Percentiles rank a stretch among this genome's conserved stretches.
These are phyloP conservation scores for Rhagonycha lutea DNA, from an alignment of 2,888 invertebrate genomes.

Conservation along the genomic window DNA sequence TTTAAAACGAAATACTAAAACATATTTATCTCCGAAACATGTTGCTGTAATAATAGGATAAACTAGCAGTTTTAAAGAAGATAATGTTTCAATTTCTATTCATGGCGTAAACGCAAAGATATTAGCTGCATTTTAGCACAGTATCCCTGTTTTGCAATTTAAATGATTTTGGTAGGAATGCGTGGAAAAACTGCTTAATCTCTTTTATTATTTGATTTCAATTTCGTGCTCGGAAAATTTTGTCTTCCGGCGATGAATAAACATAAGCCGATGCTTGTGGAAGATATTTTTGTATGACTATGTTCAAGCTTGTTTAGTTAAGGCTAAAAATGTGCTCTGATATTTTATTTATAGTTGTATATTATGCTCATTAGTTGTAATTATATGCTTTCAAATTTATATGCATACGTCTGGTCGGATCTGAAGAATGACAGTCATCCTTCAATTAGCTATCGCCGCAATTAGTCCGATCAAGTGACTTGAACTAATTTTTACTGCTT, in stretches of 20 bases:
- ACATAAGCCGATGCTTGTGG: slow-evolving; percentile 9
- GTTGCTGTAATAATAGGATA: slow-evolving; percentile 18
- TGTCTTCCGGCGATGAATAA: slow-evolving; percentile 19
- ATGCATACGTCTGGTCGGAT: neutral
- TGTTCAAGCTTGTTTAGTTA: neutral
- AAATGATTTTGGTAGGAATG: slow-evolving; percentile 32
- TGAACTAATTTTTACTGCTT: neutral
- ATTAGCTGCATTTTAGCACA: slow-evolving; percentile 47
- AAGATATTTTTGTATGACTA: slow-evolving; percentile 3
- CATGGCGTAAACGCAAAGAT: slow-evolving; percentile 47
- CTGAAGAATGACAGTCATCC: neutral
- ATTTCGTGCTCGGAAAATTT: slow-evolving; percentile 22
- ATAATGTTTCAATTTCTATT: slow-evolving; percentile 48
- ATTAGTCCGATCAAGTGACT: neutral
- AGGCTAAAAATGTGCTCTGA: neutral
- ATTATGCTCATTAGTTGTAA: slow-evolving; percentile 7
- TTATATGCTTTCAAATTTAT: slow-evolving; percentile 5
- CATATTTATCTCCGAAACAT: slow-evolving; percentile 18
- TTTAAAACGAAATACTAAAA: slow-evolving; percentile 12
- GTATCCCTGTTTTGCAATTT: slow-evolving; percentile 47
- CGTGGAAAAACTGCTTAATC: slow-evolving; percentile 25
- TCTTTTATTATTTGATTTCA: slow-evolving; percentile 27
- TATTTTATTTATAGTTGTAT: slow-evolving; percentile 14
- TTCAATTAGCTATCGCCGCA: neutral
- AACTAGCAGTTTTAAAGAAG: slow-evolving; percentile 23